Evolutionary conservation across 2,113 vertebrate genomes (phyloP).

Genomic region (Probosciger aterrimus): DNA sequence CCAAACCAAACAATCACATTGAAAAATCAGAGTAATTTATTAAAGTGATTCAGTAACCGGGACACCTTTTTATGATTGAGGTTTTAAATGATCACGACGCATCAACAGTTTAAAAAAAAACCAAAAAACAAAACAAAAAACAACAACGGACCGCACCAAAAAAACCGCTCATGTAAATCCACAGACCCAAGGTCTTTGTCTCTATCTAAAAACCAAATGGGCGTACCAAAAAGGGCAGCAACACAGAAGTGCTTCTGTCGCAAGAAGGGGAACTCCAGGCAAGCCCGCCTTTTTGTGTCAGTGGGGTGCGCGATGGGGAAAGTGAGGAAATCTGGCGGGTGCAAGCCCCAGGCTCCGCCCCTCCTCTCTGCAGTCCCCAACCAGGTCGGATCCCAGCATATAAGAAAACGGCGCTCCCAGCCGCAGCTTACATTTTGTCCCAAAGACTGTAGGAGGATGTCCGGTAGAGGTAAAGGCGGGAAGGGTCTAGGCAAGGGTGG

Average conservation of each 20-base stretch:
- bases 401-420: rapidly evolving
- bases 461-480: not conserved
- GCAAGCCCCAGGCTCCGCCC: not conserved
- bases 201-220: rapidly evolving
- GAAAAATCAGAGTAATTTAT: not conserved
- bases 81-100: rapidly evolving
- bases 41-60: rapidly evolving
- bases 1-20: no score
- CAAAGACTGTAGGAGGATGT: rapidly evolving
- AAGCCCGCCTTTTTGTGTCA: rapidly evolving
- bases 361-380: rapidly evolving
- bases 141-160: not conserved
- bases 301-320: rapidly evolving
- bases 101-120: not conserved
- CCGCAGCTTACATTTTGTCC: rapidly evolving
- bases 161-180: rapidly evolving
- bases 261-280: rapidly evolving
- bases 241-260: rapidly evolving
- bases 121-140: not conserved
- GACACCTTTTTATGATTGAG: rapidly evolving
- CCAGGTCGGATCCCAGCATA: rapidly evolving
- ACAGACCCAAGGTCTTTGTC: rapidly evolving
- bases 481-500: slow-evolving; percentile 51
- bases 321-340: rapidly evolving
- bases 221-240: rapidly evolving